Conservation (phyloP, 2,797 vertebrate species). For the Microcaecilia unicolor region DNA sequence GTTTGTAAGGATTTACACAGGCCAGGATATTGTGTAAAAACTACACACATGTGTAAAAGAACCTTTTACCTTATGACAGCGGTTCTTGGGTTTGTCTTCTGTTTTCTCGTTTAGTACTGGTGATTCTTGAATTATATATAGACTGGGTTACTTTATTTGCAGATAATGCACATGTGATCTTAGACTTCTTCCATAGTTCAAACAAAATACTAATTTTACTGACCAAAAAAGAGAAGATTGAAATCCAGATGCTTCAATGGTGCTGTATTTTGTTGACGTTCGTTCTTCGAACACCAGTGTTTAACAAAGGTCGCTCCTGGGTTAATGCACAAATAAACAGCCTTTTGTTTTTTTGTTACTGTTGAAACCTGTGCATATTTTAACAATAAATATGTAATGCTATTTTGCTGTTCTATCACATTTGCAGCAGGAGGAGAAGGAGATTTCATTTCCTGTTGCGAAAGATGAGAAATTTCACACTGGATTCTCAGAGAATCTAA, state of each 20-base stretch:
- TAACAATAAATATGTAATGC: slow-evolving; percentile 29
- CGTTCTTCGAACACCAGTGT: slow-evolving; percentile 41
- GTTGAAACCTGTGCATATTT: slow-evolving; percentile 39
- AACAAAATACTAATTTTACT: slow-evolving; percentile 55
- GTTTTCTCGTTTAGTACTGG: slow-evolving; percentile 40
- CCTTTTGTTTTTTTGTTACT: slow-evolving; percentile 32
- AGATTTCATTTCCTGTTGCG: slow-evolving; percentile 26
- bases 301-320: slow-evolving; percentile 33
- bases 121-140: slow-evolving; percentile 57
- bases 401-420: slow-evolving; percentile 34
- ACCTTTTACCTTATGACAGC: slow-evolving; percentile 27
- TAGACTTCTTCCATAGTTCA: slow-evolving; percentile 49
- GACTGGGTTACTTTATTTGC: slow-evolving; percentile 53
- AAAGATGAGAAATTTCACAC: slow-evolving; percentile 26
- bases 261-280: slow-evolving; percentile 49
- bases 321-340: slow-evolving; percentile 31
- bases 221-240: slow-evolving; percentile 41
- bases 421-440: slow-evolving; percentile 24
- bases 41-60: too few relatives aligned
- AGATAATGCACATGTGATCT: slow-evolving; percentile 34
- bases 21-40: slow-evolving; percentile 54
- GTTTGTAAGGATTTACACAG: slow-evolving; percentile 50
- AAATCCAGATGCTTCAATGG: slow-evolving; percentile 44
- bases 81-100: slow-evolving; percentile 18
- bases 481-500: slow-evolving; percentile 33